These are phyloP conservation scores for Trichonephila clavata DNA, from an alignment of 1,140 invertebrate species.

Conservation along the genomic window DNA sequence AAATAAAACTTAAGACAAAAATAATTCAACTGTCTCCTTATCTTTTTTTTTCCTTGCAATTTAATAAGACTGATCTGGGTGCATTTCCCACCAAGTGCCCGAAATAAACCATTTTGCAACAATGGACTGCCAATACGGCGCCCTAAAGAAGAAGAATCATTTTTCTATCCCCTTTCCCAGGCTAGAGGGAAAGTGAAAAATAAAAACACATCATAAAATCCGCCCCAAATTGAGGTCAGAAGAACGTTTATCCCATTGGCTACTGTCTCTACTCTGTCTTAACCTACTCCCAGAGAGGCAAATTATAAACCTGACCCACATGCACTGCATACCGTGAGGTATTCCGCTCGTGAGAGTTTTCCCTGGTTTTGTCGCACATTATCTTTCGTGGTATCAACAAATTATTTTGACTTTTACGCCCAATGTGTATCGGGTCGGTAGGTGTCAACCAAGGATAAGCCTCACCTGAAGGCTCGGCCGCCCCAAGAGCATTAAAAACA, in stretches of 20 bases:
- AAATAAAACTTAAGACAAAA: neutral
- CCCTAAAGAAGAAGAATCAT: slow-evolving; percentile 24
- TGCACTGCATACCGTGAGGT: slow-evolving; percentile 49
- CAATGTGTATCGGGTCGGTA: slow-evolving; percentile 49
- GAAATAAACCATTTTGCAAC: neutral
- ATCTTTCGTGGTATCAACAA: slow-evolving; percentile 55
- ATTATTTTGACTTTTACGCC: slow-evolving; percentile 47
- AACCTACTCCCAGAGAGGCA: slow-evolving; percentile 50
- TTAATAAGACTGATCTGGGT: too few relatives aligned
- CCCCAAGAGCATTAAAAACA: too few relatives aligned
- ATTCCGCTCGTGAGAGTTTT: slow-evolving; percentile 26
- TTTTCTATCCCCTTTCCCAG: slow-evolving; percentile 11
- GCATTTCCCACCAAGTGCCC: neutral
- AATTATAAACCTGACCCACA: slow-evolving; percentile 68
- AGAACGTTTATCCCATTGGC: slow-evolving; percentile 49
- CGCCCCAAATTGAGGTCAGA: slow-evolving; percentile 51
- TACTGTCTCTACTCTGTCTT: slow-evolving; percentile 46
- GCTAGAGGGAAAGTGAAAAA: slow-evolving; percentile 8
- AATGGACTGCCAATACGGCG: neutral
- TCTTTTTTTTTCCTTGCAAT: neutral
- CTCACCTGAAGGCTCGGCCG: neutral
- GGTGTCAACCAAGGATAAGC: slow-evolving; percentile 65
- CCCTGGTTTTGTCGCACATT: neutral
- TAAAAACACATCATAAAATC: slow-evolving; percentile 49
- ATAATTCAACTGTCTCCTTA: neutral